Conservation (phyloP, 2,113 vertebrate species). For the Montifringilla adamsi region DNA sequence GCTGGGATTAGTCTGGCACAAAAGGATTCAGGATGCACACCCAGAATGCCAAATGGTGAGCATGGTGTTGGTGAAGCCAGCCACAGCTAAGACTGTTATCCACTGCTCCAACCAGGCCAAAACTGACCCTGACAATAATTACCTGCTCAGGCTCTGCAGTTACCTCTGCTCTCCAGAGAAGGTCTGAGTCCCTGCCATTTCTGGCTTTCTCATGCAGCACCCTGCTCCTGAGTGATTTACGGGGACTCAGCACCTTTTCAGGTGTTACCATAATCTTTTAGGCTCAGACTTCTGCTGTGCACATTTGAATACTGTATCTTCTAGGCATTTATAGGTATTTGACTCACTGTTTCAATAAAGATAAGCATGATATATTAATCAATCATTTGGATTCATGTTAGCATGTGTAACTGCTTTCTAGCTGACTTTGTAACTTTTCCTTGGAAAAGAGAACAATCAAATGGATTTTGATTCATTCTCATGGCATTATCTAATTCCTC, state of each 20-base stretch:
- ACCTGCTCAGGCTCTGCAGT: background rate
- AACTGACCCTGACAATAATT: background rate
- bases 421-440: background rate
- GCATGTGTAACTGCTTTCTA: background rate
- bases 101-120: background rate
- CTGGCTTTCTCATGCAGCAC: background rate
- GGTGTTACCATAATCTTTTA: background rate
- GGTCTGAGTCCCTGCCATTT: background rate
- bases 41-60: background rate
- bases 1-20: accelerated
- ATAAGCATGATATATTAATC: background rate
- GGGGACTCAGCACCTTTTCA: background rate
- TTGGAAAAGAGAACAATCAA: background rate
- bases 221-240: background rate
- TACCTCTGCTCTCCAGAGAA: background rate
- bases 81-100: background rate
- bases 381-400: background rate
- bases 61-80: accelerated
- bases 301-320: background rate
- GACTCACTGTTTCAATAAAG: background rate
- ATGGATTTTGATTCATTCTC: background rate
- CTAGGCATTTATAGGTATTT: background rate
- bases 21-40: background rate
- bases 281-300: background rate
- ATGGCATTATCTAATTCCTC: background rate